Conservation (phyloP, 1,140 invertebrate genomes). For the Apis florea region DNA sequence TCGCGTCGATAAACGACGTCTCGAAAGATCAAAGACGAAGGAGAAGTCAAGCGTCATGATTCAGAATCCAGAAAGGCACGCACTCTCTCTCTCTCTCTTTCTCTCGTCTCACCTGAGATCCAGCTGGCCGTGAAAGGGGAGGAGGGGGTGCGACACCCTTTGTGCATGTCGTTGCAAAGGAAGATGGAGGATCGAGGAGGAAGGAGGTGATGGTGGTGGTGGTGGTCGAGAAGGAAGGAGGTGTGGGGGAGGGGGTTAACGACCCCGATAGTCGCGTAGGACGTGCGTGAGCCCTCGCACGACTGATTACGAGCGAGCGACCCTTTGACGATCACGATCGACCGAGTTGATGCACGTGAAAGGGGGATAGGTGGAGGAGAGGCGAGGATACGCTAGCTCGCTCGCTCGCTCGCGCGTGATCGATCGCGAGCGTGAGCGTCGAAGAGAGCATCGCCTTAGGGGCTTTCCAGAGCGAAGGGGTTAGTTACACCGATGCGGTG, state of each 20-base stretch:
- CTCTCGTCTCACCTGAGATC: slow-evolving; percentile 62
- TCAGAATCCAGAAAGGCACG: slow-evolving; percentile 51
- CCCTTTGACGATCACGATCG: slow-evolving; percentile 72
- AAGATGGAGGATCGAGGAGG: background rate
- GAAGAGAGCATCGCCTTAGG: slow-evolving; percentile 70
- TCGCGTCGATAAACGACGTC: background rate
- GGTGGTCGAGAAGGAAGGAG: slow-evolving; percentile 16
- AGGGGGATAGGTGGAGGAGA: slow-evolving; percentile 15
- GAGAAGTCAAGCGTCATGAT: slow-evolving; percentile 43
- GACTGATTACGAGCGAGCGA: slow-evolving; percentile 70
- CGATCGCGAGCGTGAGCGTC: slow-evolving; percentile 60
- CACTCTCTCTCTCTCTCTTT: slow-evolving; percentile 56
- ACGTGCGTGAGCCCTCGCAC: slow-evolving; percentile 71
- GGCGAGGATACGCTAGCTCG: slow-evolving; percentile 17
- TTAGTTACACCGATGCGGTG: slow-evolving; percentile 61
- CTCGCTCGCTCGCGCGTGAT: slow-evolving; percentile 50
- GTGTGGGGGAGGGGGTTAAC: slow-evolving; percentile 60
- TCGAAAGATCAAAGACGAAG: slow-evolving; percentile 26
- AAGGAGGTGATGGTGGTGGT: background rate
- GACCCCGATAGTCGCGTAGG: slow-evolving; percentile 69
- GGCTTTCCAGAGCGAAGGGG: slow-evolving; percentile 61
- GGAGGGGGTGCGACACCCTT: slow-evolving; percentile 36
- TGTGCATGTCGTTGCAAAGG: slow-evolving; percentile 55
- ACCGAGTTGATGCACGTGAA: slow-evolving; percentile 55
- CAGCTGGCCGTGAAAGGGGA: slow-evolving; percentile 60